Evolutionary conservation across 2,888 invertebrate genomes (phyloP).

Genomic region (Epinotia brunnichana): DNA sequence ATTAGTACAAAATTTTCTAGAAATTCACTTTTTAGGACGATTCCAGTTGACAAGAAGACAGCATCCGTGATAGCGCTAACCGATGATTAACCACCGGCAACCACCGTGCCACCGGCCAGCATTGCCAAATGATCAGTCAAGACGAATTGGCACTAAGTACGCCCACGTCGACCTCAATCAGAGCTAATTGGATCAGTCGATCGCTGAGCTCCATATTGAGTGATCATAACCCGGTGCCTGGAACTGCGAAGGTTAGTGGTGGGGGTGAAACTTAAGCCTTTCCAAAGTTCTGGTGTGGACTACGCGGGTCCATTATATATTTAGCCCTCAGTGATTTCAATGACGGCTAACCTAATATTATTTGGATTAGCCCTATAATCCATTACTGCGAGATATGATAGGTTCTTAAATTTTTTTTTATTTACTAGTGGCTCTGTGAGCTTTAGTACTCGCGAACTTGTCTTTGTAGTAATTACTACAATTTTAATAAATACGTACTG

Average conservation of each 20-base stretch:
- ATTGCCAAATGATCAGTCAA: constrained; percentile 45
- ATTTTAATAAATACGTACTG: too few species aligned
- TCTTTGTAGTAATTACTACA: too few species aligned
- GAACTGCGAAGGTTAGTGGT: constrained; percentile 42
- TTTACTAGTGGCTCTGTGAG: too few species aligned
- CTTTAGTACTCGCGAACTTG: too few species aligned
- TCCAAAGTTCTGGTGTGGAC: neutral
- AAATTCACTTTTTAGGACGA: too few species aligned
- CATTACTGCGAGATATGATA: too few species aligned
- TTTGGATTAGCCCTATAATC: too few species aligned
- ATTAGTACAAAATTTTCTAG: too few species aligned
- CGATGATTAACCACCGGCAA: constrained; percentile 14
- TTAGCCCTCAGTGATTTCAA: too few species aligned
- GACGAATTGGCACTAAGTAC: constrained; percentile 46
- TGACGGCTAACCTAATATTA: too few species aligned
- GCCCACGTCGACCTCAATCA: constrained; percentile 59
- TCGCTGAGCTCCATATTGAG: constrained; percentile 45
- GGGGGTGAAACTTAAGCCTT: constrained; percentile 30
- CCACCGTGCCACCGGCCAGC: constrained; percentile 21
- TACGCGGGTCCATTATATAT: neutral
- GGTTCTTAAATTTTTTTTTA: too few species aligned
- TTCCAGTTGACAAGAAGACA: neutral
- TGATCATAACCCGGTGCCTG: constrained; percentile 38
- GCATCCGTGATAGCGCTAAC: neutral
- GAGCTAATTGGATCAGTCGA: constrained; percentile 58